These are phyloP conservation scores for Coregonus ussuriensis DNA, from an alignment of 2,797 vertebrate species.

Conservation along the genomic window DNA sequence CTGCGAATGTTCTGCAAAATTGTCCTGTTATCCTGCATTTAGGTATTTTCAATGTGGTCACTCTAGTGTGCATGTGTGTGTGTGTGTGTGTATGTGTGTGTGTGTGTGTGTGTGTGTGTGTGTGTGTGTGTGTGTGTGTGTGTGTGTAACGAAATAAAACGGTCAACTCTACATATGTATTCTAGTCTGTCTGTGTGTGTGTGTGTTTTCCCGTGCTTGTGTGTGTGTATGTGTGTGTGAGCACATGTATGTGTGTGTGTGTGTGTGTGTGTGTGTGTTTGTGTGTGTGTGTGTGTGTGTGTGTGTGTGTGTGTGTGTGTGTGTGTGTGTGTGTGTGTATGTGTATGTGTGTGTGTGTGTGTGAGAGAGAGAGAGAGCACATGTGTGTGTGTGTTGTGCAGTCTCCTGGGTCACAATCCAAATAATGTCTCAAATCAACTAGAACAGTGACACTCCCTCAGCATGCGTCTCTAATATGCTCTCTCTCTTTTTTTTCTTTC, in stretches of 20 bases:
- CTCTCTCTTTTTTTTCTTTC: conserved; percentile 44
- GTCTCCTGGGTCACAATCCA: conserved; percentile 66
- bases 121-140: conserved; percentile 28
- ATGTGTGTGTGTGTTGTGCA: not conserved
- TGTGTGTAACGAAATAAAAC: conserved; percentile 5
- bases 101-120: conserved; percentile 16
- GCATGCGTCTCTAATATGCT: conserved; percentile 71
- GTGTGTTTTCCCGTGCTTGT: too few relatives aligned
- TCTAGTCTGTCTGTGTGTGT: too few relatives aligned
- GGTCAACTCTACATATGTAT: too few relatives aligned
- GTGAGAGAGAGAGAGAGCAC: conserved; percentile 31
- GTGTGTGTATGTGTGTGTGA: too few relatives aligned
- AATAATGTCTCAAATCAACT: conserved; percentile 75
- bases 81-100: conserved; percentile 17
- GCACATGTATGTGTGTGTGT: too few relatives aligned
- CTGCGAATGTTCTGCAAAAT: too few relatives aligned
- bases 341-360: conserved; percentile 9
- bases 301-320: too few relatives aligned
- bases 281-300: too few relatives aligned
- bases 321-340: too few relatives aligned
- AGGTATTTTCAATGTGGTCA: not conserved
- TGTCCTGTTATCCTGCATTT: too few relatives aligned
- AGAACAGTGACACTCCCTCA: conserved; percentile 74
- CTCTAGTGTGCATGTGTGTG: conserved; percentile 17
- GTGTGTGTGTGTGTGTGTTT: too few relatives aligned